A percentile compares a stretch with the other conserved stretches of the same genome.
Conservation (phyloP, 2,888 invertebrate genomes). For the Drosophila fungiperda region DNA sequence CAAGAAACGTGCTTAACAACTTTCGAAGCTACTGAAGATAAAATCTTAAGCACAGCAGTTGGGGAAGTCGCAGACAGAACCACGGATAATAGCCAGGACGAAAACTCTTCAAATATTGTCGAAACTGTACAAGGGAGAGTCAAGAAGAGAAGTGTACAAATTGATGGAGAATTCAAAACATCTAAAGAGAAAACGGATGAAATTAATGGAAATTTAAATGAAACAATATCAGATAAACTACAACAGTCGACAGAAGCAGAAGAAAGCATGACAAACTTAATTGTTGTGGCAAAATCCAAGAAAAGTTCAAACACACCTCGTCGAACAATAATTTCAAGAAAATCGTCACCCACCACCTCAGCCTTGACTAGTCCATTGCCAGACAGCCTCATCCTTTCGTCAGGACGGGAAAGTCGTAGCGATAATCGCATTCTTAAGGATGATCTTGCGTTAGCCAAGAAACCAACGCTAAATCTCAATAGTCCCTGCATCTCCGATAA, state of each 20-base stretch:
- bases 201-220: not conserved
- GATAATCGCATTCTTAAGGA: constrained; percentile 4
- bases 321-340: not conserved
- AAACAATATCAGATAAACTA: not conserved
- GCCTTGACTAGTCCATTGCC: not conserved
- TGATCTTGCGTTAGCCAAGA: not conserved
- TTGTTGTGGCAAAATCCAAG: not conserved
- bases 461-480: constrained; percentile 6
- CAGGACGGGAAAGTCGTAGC: constrained; percentile 27
- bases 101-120: not conserved
- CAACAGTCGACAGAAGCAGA: not conserved
- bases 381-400: not conserved
- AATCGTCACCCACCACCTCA: not conserved
- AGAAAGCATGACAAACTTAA: not conserved
- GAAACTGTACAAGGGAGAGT: not conserved
- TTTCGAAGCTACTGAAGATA: not conserved
- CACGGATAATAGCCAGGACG: not conserved
- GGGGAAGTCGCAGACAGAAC: not conserved
- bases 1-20: not conserved
- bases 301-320: not conserved
- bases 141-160: not conserved
- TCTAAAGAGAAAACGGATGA: not conserved
- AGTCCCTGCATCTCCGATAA: constrained; percentile 29
- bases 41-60: not conserved
- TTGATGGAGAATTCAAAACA: not conserved